phyloP scores from a whole-genome alignment of 2,888 invertebrate genomes.

The Zeuzera pyrina region DNA sequence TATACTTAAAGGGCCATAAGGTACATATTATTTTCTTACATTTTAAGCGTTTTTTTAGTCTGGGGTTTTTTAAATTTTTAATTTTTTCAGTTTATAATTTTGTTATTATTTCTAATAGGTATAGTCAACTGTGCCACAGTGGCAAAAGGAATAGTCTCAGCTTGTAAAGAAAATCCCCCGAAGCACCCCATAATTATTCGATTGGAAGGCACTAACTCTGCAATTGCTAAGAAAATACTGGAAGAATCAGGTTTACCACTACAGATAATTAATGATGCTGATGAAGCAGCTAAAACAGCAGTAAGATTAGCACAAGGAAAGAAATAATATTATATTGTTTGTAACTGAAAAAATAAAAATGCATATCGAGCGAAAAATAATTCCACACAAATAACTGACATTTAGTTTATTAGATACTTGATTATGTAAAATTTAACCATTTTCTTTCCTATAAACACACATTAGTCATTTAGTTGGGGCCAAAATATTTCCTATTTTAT shows the following conservation, averaged over 20 bases:
- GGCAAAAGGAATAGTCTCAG: conserved; percentile 94
- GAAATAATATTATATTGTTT: conserved; percentile 4
- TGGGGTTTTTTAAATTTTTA: too few relatives aligned
- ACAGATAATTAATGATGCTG: conserved; percentile 86
- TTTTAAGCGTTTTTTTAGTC: too few relatives aligned
- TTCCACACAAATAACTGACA: too few relatives aligned
- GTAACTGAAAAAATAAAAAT: too few relatives aligned
- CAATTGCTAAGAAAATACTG: conserved; percentile 86
- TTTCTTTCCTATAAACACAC: too few relatives aligned
- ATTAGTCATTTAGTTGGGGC: too few relatives aligned
- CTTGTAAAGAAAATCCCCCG: conserved; percentile 84
- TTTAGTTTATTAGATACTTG: too few relatives aligned
- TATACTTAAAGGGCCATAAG: too few relatives aligned
- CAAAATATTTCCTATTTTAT: too few relatives aligned
- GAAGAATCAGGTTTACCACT: conserved; percentile 88
- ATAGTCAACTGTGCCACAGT: conserved; percentile 99
- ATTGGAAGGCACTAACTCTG: conserved; percentile 95
- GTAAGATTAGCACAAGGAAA: conserved; percentile 69
- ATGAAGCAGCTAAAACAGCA: conserved; percentile 93
- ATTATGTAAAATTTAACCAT: too few relatives aligned
- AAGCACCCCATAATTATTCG: conserved; percentile 93
- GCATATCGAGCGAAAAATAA: too few relatives aligned
- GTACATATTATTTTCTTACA: too few relatives aligned
- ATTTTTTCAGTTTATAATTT: conserved; percentile 5
- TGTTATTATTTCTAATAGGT: conserved; percentile 54